Conservation (phyloP, 2,797 vertebrate genomes). For the Myripristis murdjan region DNA sequence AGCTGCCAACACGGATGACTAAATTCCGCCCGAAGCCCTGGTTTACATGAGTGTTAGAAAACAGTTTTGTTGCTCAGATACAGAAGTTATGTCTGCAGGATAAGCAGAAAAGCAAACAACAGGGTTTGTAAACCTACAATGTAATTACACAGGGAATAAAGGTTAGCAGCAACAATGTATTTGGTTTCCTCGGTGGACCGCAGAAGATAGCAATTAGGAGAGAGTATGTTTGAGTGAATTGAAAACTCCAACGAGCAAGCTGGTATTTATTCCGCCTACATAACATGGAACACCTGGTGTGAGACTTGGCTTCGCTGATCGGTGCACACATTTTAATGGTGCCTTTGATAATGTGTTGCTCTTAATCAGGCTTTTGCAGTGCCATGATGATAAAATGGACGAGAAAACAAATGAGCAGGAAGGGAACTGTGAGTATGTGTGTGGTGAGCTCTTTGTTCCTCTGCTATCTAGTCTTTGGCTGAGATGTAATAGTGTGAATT, state of each 20-base stretch:
- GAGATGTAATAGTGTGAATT: constrained; percentile 51
- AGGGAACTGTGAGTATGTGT: constrained; percentile 28
- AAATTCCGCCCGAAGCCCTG: constrained; percentile 69
- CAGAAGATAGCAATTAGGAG: constrained; percentile 61
- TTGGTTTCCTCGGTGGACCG: constrained; percentile 17
- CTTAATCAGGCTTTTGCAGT: constrained; percentile 58
- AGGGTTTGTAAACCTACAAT: constrained; percentile 44
- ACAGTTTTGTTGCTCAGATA: constrained; percentile 59
- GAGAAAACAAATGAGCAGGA: constrained; percentile 35
- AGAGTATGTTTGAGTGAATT: constrained; percentile 54
- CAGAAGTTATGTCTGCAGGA: constrained; percentile 52
- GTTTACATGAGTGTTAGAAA: constrained; percentile 67
- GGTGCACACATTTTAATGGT: constrained; percentile 56
- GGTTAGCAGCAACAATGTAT: constrained; percentile 53
- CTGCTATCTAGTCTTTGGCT: constrained; percentile 49
- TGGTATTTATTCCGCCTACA: constrained; percentile 69
- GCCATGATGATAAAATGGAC: constrained; percentile 37
- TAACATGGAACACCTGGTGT: constrained; percentile 68
- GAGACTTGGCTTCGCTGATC: constrained; percentile 68
- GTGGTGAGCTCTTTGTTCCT: constrained; percentile 35
- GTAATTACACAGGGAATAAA: constrained; percentile 65
- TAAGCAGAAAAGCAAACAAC: constrained; percentile 58
- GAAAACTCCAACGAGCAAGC: constrained; percentile 43
- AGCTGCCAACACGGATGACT: constrained; percentile 79
- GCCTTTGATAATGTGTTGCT: constrained; percentile 68